A percentile compares a stretch with the other conserved stretches of the same genome.
These are phyloP conservation scores for Chaunax sp. DNA, from an alignment of 2,797 vertebrate species.

Conservation along the genomic window DNA sequence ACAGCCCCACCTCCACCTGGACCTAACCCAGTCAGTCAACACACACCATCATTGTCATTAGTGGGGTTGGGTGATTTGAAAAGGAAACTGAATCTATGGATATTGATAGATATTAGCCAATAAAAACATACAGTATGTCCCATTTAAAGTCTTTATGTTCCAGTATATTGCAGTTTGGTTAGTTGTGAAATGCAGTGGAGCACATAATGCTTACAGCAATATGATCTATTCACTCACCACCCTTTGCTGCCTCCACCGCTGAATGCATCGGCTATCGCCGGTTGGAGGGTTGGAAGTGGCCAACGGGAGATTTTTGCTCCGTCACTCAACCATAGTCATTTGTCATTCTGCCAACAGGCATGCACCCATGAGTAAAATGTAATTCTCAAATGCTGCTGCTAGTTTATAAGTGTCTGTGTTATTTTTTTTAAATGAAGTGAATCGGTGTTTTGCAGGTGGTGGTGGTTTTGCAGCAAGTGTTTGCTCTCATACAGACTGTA, in stretches of 20 bases:
- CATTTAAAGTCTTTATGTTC: constrained; percentile 6
- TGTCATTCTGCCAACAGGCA: constrained; percentile 18
- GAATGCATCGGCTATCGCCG: not conserved
- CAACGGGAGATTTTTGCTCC: constrained; percentile 12
- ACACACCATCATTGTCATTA: not conserved
- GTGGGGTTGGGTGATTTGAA: not conserved
- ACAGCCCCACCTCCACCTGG: constrained; percentile 90
- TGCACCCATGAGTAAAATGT: constrained; percentile 20
- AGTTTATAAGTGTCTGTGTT: not conserved
- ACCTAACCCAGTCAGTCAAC: constrained; percentile 95
- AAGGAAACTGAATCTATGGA: not conserved
- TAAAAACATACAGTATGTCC: not conserved
- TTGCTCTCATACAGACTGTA: constrained; percentile 98
- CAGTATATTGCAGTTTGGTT: not conserved
- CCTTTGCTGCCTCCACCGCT: not conserved
- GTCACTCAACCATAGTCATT: constrained; percentile 29
- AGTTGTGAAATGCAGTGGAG: constrained; percentile 4
- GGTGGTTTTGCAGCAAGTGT: constrained; percentile 97
- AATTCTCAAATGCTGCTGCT: not conserved
- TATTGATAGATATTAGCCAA: not conserved
- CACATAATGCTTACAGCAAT: constrained; percentile 4
- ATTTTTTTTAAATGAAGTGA: not conserved
- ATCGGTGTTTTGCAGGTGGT: constrained; percentile 88
- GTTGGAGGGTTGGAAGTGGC: constrained; percentile 15
- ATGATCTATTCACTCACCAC: constrained; percentile 5